These are phyloP conservation scores for Tetragonisca angustula DNA, from an alignment of 2,888 invertebrate species.

Conservation along the genomic window DNA sequence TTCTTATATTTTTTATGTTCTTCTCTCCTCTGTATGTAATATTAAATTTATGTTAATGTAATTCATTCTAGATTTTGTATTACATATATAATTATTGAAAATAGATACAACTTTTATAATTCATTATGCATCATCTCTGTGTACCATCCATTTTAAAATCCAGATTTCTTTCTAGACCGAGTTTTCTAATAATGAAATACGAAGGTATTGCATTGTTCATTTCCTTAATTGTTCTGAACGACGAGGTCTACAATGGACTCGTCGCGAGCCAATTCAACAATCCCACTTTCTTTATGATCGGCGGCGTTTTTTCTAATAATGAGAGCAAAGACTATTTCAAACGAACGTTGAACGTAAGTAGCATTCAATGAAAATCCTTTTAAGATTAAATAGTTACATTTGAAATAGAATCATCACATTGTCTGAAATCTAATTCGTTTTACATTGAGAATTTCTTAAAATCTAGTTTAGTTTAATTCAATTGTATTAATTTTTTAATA, in stretches of 20 bases:
- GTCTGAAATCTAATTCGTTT: not conserved
- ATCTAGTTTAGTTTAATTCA: not conserved
- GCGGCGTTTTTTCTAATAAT: conserved; percentile 95
- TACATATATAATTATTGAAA: not conserved
- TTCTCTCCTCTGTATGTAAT: not conserved
- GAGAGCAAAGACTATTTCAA: conserved; percentile 92
- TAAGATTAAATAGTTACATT: not conserved
- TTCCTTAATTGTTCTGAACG: conserved; percentile 56
- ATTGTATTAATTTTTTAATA: not conserved
- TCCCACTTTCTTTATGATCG: conserved; percentile 93
- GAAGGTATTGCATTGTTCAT: conserved; percentile 46
- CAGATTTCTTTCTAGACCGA: conserved; percentile 15
- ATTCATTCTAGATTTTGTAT: not conserved
- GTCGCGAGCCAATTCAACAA: conserved; percentile 82
- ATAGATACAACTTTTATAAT: not conserved
- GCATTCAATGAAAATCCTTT: not conserved
- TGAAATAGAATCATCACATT: not conserved
- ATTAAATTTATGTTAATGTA: not conserved
- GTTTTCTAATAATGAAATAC: conserved; percentile 45
- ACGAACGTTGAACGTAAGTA: conserved; percentile 92
- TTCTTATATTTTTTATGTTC: not conserved
- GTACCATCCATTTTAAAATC: not conserved
- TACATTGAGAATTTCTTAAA: not conserved
- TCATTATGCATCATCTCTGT: not conserved
- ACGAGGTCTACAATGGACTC: conserved; percentile 45